Evolutionary conservation across 2,888 invertebrate genomes (phyloP).

Genomic region (Diarsia rubi): DNA sequence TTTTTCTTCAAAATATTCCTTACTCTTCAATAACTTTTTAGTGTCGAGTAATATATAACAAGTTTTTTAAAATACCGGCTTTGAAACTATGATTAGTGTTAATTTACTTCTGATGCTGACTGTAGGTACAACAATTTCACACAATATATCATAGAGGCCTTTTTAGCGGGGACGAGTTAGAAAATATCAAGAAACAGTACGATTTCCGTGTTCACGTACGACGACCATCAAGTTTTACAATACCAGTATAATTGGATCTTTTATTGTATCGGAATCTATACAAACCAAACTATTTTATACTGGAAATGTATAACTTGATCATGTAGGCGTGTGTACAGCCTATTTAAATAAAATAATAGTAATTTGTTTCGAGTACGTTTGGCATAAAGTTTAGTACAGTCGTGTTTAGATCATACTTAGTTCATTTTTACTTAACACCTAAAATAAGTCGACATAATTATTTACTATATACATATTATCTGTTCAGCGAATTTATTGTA

Average conservation of each 20-base stretch:
- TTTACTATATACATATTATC: conserved; percentile 54
- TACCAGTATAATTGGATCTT: not conserved
- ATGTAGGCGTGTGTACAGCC: not conserved
- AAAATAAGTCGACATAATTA: conserved; percentile 55
- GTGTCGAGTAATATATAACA: too few relatives aligned
- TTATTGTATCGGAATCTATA: not conserved
- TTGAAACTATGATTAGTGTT: too few relatives aligned
- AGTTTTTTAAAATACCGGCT: too few relatives aligned
- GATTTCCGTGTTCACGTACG: not conserved
- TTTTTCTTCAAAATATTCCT: too few relatives aligned
- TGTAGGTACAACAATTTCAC: not conserved
- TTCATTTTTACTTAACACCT: conserved; percentile 55
- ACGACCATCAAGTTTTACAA: not conserved
- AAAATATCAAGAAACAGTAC: not conserved
- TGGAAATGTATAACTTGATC: not conserved
- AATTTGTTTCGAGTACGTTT: conserved; percentile 58
- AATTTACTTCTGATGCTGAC: too few relatives aligned
- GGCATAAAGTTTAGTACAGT: conserved; percentile 59
- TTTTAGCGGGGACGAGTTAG: not conserved
- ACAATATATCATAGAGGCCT: not conserved
- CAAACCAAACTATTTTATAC: not conserved
- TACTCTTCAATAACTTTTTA: too few relatives aligned
- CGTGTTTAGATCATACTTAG: conserved; percentile 48
- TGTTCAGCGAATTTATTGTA: conserved; percentile 33
- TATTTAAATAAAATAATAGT: conserved; percentile 7